Percentiles rank a stretch among this genome's conserved stretches.
phyloP scores from a whole-genome alignment of 1,140 invertebrate genomes.

The Eciton burchellii region DNA sequence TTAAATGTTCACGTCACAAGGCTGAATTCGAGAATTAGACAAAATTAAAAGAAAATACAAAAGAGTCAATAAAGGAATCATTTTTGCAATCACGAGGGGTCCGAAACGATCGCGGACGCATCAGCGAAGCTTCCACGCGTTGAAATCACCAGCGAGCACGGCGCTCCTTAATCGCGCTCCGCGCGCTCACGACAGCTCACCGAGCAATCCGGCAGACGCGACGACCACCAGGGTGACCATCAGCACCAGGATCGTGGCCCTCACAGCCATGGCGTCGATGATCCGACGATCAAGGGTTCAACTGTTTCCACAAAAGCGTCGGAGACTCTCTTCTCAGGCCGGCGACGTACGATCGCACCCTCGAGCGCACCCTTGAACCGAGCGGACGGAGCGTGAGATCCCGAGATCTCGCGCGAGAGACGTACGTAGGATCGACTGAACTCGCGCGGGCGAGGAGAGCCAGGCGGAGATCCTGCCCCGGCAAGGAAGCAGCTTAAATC shows the following conservation, averaged over 20 bases:
- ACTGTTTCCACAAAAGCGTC: too few relatives aligned
- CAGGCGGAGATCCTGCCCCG: conserved; percentile 77
- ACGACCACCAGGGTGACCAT: conserved; percentile 73
- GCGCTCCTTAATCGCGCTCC: conserved; percentile 8
- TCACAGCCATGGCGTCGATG: conserved; percentile 72
- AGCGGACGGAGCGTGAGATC: conserved; percentile 39
- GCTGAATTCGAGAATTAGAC: too few relatives aligned
- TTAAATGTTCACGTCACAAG: too few relatives aligned
- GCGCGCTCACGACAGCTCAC: conserved; percentile 74
- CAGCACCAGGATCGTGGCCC: conserved; percentile 73
- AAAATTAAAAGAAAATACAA: too few relatives aligned
- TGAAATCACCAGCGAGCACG: neutral
- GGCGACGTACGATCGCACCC: conserved; percentile 25
- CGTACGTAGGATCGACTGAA: conserved; percentile 43
- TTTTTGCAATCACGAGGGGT: neutral
- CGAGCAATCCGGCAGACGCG: conserved; percentile 81
- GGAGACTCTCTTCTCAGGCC: neutral
- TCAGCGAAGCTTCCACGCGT: neutral
- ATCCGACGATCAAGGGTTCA: neutral
- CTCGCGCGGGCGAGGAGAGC: conserved; percentile 44
- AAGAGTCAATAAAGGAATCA: neutral
- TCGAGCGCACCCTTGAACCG: conserved; percentile 41
- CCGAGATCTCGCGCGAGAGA: conserved; percentile 14
- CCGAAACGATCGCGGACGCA: neutral
- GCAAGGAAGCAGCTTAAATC: conserved; percentile 83